Conservation (phyloP, 2,888 invertebrate genomes). For the Lasioglossum lativentre region DNA sequence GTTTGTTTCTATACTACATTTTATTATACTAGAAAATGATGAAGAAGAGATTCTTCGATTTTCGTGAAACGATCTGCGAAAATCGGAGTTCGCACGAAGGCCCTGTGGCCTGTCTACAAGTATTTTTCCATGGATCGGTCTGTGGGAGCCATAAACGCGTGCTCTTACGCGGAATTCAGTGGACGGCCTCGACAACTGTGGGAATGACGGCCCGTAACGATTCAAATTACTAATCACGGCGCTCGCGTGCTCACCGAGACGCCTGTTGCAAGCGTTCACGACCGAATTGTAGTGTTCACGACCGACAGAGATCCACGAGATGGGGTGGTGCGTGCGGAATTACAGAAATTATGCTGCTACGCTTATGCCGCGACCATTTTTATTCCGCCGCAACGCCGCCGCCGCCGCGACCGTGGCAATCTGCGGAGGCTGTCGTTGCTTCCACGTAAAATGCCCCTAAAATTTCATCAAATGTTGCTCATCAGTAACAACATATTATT, state of each 20-base stretch:
- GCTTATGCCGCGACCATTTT: neutral
- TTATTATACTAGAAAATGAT: too few relatives aligned
- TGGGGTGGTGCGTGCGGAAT: constrained; percentile 27
- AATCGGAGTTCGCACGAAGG: neutral
- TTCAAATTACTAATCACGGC: constrained; percentile 74
- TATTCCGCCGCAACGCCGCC: too few relatives aligned
- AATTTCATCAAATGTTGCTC: neutral
- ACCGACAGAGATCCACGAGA: constrained; percentile 1
- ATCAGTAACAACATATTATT: too few relatives aligned
- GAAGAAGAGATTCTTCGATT: neutral
- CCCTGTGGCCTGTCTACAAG: neutral
- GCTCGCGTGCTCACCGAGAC: constrained; percentile 61
- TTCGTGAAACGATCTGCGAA: neutral
- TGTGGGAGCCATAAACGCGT: constrained; percentile 35
- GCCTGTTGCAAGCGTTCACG: constrained; percentile 20
- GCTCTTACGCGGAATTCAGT: constrained; percentile 55
- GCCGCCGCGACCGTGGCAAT: too few relatives aligned
- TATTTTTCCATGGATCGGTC: neutral
- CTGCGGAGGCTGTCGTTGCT: neutral
- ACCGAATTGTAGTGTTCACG: constrained; percentile 29
- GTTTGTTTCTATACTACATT: too few relatives aligned
- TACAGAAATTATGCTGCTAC: constrained; percentile 42
- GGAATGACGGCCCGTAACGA: constrained; percentile 76
- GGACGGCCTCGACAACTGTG: constrained; percentile 65
- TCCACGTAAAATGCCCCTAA: neutral